Evolutionary conservation across 2,113 vertebrate genomes (phyloP).

Genomic region (Bostrychus sinensis): DNA sequence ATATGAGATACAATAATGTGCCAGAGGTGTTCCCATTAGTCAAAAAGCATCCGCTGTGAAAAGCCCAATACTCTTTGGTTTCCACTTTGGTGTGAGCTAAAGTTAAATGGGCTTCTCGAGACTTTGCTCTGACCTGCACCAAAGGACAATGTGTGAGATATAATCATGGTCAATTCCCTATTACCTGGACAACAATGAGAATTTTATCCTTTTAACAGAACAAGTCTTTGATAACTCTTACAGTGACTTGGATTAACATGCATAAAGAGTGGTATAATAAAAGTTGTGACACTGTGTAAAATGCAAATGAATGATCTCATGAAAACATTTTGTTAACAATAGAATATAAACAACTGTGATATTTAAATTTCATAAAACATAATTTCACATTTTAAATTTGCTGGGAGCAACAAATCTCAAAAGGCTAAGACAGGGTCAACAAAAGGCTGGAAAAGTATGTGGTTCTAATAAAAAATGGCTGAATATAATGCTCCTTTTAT

Average conservation of each 20-base stretch:
- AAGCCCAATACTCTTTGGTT: constrained; percentile 49
- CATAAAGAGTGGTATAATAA: neutral
- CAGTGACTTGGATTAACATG: neutral
- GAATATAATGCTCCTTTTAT: too few species aligned
- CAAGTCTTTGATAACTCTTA: neutral
- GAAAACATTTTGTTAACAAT: constrained; percentile 43
- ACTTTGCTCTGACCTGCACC: constrained; percentile 48
- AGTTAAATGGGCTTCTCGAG: constrained; percentile 17
- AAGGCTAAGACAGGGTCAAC: too few species aligned
- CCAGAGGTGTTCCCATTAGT: constrained; percentile 70
- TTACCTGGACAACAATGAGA: neutral
- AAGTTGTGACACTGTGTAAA: neutral
- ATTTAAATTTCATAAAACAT: too few species aligned
- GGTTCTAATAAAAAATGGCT: too few species aligned
- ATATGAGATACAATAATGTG: constrained; percentile 71
- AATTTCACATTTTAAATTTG: too few species aligned
- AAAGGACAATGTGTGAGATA: constrained; percentile 54
- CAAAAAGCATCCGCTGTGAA: constrained; percentile 57
- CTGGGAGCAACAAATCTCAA: too few species aligned
- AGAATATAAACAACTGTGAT: constrained; percentile 52
- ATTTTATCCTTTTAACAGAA: neutral
- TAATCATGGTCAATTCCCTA: constrained; percentile 18
- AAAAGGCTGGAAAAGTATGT: too few species aligned
- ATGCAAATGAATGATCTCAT: neutral
- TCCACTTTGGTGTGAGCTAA: constrained; percentile 48